These are phyloP conservation scores for Pseudococcus jackbeardsleyi DNA, from an alignment of 2,888 invertebrate species.

Conservation along the genomic window DNA sequence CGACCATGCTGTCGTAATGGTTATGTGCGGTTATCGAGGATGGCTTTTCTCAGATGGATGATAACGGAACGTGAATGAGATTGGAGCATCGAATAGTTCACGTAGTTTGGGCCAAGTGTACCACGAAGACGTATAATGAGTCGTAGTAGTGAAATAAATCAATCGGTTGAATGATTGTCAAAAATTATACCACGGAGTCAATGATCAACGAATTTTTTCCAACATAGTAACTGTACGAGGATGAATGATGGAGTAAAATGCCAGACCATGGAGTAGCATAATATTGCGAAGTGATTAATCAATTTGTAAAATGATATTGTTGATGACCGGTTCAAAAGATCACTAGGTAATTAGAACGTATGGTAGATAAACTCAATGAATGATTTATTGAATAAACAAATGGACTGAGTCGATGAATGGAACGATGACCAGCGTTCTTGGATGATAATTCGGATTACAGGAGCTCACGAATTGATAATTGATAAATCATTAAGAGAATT, in stretches of 20 bases:
- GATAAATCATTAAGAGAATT: too few relatives aligned
- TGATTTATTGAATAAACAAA: neutral
- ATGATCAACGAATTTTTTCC: neutral
- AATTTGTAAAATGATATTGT: neutral
- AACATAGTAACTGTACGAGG: neutral
- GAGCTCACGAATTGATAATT: too few relatives aligned
- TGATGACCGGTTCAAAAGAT: neutral
- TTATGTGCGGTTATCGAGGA: neutral
- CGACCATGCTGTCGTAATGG: neutral
- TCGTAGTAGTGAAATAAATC: slow-evolving; percentile 6
- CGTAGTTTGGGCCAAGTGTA: neutral
- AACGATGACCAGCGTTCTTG: neutral
- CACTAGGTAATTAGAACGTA: neutral
- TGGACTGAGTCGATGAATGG: neutral
- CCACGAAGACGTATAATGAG: neutral
- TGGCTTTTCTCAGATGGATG: neutral
- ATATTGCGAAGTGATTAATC: slow-evolving; percentile 11
- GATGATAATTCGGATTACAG: neutral
- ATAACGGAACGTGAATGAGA: slow-evolving; percentile 13
- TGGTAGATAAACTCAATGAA: neutral
- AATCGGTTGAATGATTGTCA: slow-evolving; percentile 12
- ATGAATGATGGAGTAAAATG: neutral
- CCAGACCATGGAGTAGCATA: neutral
- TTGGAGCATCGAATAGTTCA: neutral
- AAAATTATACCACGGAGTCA: neutral